Conservation (phyloP, 2,888 invertebrate species). For the Nephrotoma appendiculata region DNA sequence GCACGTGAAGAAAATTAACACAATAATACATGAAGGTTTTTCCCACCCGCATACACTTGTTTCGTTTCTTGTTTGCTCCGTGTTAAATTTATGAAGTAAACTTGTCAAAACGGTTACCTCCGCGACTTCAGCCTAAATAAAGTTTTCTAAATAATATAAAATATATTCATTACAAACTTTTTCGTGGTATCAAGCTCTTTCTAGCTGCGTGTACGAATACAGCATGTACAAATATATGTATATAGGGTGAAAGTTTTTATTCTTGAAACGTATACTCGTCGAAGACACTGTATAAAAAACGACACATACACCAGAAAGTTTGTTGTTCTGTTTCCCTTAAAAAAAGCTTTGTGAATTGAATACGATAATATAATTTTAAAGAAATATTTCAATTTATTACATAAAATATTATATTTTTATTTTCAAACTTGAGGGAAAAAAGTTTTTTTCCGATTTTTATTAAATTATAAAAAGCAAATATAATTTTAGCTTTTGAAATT, state of each 20-base stretch:
- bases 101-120: not conserved
- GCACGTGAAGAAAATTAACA: not conserved
- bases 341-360: not conserved
- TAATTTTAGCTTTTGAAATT: too few species aligned
- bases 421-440: not conserved
- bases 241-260: not conserved
- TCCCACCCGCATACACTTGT: not conserved
- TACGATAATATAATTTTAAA: not conserved
- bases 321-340: not conserved
- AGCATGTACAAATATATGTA: not conserved
- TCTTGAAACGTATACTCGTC: not conserved
- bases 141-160: not conserved
- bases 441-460: not conserved
- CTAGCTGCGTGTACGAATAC: not conserved
- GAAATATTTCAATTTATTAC: not conserved
- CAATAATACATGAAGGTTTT: not conserved
- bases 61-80: not conserved
- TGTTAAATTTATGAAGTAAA: not conserved
- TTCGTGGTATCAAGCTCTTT: not conserved
- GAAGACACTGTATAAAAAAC: too few species aligned
- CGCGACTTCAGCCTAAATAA: not conserved
- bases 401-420: not conserved
- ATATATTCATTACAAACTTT: not conserved
- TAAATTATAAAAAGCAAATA: not conserved
- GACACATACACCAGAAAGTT: not conserved